Evolutionary conservation across 2,888 invertebrate species (phyloP), one percentile per base, ranked within the genome.

Genomic region (Nomada ferruginata): DNA sequence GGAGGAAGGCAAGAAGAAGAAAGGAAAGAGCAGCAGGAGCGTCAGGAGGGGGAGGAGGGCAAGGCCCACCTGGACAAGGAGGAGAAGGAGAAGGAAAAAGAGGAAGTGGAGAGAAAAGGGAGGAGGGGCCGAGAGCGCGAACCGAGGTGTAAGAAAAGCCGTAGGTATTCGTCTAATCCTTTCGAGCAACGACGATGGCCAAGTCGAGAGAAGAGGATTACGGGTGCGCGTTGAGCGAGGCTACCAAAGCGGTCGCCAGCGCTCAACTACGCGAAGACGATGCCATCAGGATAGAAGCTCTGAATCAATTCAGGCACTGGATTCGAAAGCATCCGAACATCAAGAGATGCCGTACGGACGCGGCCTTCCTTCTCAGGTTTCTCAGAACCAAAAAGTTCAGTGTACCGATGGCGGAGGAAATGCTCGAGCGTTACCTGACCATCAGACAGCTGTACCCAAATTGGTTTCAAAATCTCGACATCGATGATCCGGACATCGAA

Each of bases 381-480:
- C 95, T 98, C 18, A 95, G 98, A 55, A 97, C 97, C 60, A 97
- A 97, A 94, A 98, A 98, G 93, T 98, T 97, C 94, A 97, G 97
- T 52, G 96, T 98, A 26, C 97, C 97, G 0, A 96, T 97, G 92
- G 97, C 98, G 0, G 97, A 98, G 89, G 97, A 97, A 83, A 97
- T 98, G 96, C 94, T 98, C 85, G 98, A 98, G 93, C 96, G 97
- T 66, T 98, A 98, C 93, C 94, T 98, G 74, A 97, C 97, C 47
- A 97, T 98, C 85, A 95, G 98, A 9, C 97, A 97, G 92, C 94
- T 97, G 90, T 97, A 97, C 91, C 97, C 98, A 0, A 95, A 97
- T 69, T 98, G 98, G 98, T 98, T 98, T 94, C 95, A 96, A 87
- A 96, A 96, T 77, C 94, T 98, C 66, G 97, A 98, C 90, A 96